Percentiles rank a stretch among this genome's conserved stretches.
Conservation (phyloP, 2,797 vertebrate genomes). For the Gadopsis bispinosus region DNA sequence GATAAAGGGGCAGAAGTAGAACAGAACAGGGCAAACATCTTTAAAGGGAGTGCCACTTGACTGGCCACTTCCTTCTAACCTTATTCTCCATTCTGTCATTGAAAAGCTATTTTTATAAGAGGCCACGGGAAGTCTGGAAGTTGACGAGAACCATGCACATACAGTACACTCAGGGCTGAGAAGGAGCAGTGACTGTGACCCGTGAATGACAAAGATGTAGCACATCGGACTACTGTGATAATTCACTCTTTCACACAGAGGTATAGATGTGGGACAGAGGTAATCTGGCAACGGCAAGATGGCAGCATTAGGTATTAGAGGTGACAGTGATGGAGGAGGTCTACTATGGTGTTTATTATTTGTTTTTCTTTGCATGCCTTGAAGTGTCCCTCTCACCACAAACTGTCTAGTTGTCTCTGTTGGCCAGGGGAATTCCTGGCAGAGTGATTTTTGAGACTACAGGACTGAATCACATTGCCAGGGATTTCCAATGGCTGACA, state of each 20-base stretch:
- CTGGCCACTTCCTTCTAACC: slow-evolving; percentile 77
- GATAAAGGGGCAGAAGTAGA: slow-evolving; percentile 59
- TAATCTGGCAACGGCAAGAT: not conserved
- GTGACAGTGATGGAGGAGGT: slow-evolving; percentile 5
- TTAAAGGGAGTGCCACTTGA: slow-evolving; percentile 74
- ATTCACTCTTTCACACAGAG: slow-evolving; percentile 1
- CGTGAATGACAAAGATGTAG: slow-evolving; percentile 27
- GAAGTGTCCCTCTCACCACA: slow-evolving; percentile 25
- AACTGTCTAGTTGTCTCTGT: slow-evolving; percentile 75
- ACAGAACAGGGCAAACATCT: slow-evolving; percentile 45
- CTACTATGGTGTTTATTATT: slow-evolving; percentile 16
- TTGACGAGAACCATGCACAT: slow-evolving; percentile 49
- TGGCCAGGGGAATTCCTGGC: slow-evolving; percentile 96
- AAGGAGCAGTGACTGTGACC: slow-evolving; percentile 22
- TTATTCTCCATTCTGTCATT: slow-evolving; percentile 83
- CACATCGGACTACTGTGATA: not conserved
- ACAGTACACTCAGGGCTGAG: slow-evolving; percentile 35
- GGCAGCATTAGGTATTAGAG: not conserved
- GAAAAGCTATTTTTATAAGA: slow-evolving; percentile 85
- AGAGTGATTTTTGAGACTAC: slow-evolving; percentile 94
- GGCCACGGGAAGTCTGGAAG: slow-evolving; percentile 81
- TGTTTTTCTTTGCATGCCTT: slow-evolving; percentile 22
- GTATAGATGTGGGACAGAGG: not conserved
- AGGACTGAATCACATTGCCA: slow-evolving; percentile 97
- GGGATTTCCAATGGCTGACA: slow-evolving; percentile 96